phyloP scores from a whole-genome alignment of 2,888 invertebrate genomes.

The Amblyteles armatorius region DNA sequence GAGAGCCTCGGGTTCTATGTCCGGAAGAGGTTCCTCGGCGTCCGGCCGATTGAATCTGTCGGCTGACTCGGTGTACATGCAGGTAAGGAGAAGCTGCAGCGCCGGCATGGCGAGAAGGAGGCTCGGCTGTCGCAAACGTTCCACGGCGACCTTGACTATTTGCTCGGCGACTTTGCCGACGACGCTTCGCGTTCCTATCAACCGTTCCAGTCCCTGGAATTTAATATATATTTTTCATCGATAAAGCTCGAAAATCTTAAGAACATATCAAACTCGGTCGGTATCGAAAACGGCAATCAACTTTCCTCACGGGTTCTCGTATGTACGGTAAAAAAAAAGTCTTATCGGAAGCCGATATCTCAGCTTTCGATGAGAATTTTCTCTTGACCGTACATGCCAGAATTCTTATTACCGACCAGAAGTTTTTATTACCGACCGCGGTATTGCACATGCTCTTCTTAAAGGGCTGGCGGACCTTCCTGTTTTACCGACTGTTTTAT shows the following conservation, averaged over 20 bases:
- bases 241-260: background rate
- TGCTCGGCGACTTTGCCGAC: slow-evolving; percentile 87
- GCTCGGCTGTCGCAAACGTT: slow-evolving; percentile 89
- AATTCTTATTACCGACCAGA: too few relatives aligned
- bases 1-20: slow-evolving; percentile 90
- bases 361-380: too few relatives aligned
- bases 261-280: background rate
- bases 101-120: slow-evolving; percentile 90
- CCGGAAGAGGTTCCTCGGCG: slow-evolving; percentile 78
- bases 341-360: too few relatives aligned
- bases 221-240: slow-evolving; percentile 22
- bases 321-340: too few relatives aligned
- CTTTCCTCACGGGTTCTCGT: background rate
- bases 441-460: too few relatives aligned
- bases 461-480: too few relatives aligned
- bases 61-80: slow-evolving; percentile 89
- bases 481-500: too few relatives aligned
- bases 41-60: slow-evolving; percentile 82
- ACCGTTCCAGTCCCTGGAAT: slow-evolving; percentile 89
- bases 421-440: too few relatives aligned
- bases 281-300: background rate
- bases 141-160: slow-evolving; percentile 89
- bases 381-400: too few relatives aligned
- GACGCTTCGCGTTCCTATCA: slow-evolving; percentile 87
- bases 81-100: slow-evolving; percentile 90